Base-by-base conservation (phyloP, 2,888 invertebrate species). In the Eucera pruinosa region DNA sequence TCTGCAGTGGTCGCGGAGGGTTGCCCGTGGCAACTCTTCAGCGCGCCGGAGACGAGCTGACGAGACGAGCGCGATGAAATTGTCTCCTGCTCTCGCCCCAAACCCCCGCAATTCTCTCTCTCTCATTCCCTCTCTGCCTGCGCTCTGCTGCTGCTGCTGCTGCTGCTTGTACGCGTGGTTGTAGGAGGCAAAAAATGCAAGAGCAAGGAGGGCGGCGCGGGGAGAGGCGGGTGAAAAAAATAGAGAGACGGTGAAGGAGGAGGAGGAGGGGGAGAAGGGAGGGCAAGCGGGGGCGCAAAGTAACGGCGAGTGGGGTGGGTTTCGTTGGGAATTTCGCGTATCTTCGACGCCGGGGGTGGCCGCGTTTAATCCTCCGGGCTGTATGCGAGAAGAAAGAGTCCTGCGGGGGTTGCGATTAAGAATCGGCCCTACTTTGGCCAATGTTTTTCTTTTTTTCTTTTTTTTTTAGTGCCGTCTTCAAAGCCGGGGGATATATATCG, bases 11-110 rank as follows among this genome's bases (percentile, higher is more conserved):
- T 72, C 78, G 80, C 83, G 70, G 83, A 88, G 90, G 89, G 91
- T 91, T 91, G 91, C 90, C 91, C 91, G 87, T 90, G 86, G 91
- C 92, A 91, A 91, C 92, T 90, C 86, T 85, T 86, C 88, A 87
- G 68, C 84, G 52, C 73, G 78, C 78, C 81, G 81, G 69, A 83
- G 87, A 76, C 78, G 82, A 85, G 75, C 81, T 82, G 81, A 81
- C 79, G 80, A 81, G 72, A 72, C 78, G 79, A 78, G 80, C 68
- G 91, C 86, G 82, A 91, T 90, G 87, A 85, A 90, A 91, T 91
- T 91, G 90, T 89, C 91, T 87, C 73, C 66, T 57, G 69, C 62
- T 60, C 67, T 57, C 50, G 52, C 57, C 45, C 61, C 47, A 47
- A 33, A 18, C 54, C 66, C 66, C 41, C 47, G 23, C 9, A 20